phyloP scores from a whole-genome alignment of 2,113 vertebrate genomes.

The Drymodes brunneopygia region DNA sequence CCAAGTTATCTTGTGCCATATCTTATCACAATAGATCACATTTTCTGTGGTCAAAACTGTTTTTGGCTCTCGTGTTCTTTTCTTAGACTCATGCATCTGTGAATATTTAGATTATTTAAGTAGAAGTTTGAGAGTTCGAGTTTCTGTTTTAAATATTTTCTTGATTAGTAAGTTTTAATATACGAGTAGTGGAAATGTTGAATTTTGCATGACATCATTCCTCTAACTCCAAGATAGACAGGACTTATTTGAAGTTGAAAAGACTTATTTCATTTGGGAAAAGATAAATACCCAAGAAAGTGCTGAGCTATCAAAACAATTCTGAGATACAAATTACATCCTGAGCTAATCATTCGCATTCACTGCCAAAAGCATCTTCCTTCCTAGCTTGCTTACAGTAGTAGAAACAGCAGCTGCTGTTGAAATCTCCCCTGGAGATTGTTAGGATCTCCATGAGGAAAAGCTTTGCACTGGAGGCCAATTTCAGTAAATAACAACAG shows the following conservation, averaged over 20 bases:
- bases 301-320: conserved; percentile 61
- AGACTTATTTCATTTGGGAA: conserved; percentile 48
- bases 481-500: not conserved
- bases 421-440: conserved; percentile 60
- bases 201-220: conserved; percentile 30
- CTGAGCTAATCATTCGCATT: conserved; percentile 56
- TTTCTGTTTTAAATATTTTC: conserved; percentile 28
- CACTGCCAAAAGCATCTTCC: conserved; percentile 53
- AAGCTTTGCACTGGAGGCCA: not conserved
- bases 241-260: conserved; percentile 54
- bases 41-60: not conserved
- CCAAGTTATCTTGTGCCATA: not conserved
- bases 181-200: not conserved
- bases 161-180: conserved; percentile 26
- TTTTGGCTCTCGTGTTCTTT: not conserved
- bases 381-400: conserved; percentile 43
- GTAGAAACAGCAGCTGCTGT: conserved; percentile 58
- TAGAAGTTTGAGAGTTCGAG: not conserved
- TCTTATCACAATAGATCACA: not conserved
- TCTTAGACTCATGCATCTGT: not conserved
- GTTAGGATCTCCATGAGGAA: conserved; percentile 10
- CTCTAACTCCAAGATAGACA: conserved; percentile 41
- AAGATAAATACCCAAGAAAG: conserved; percentile 57
- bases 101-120: conserved; percentile 8
- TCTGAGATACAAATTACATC: conserved; percentile 61